Conservation (phyloP, 2,113 vertebrate species). For the Prinia subflava region DNA sequence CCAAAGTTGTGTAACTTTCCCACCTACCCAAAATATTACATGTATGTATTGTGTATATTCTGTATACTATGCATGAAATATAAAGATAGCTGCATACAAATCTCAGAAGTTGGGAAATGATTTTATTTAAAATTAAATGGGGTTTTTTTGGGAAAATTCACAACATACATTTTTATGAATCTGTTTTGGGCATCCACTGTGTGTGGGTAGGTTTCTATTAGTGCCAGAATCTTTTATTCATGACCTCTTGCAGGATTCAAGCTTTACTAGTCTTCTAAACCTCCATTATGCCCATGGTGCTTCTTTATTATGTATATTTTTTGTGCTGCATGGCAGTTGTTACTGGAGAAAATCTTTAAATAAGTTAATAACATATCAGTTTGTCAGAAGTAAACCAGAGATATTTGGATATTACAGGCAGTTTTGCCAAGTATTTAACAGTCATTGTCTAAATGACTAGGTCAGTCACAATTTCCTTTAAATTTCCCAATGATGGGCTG, state of each 20-base stretch:
- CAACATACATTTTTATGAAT: neutral
- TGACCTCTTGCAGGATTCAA: neutral
- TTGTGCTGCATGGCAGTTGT: neutral
- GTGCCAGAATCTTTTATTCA: conserved; percentile 4
- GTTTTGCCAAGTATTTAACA: neutral
- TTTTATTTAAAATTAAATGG: neutral
- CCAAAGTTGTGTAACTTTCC: neutral
- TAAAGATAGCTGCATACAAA: neutral
- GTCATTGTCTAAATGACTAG: neutral
- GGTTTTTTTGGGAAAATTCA: conserved; percentile 1
- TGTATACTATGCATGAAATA: neutral
- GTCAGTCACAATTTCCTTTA: neutral
- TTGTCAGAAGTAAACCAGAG: neutral
- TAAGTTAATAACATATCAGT: neutral
- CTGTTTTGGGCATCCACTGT: conserved; percentile 4
- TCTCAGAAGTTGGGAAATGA: neutral
- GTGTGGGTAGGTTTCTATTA: neutral
- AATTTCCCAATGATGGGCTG: neutral
- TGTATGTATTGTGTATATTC: neutral
- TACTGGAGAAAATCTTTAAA: neutral
- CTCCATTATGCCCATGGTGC: neutral
- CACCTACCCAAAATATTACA: neutral
- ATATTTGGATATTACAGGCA: neutral
- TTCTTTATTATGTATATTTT: neutral
- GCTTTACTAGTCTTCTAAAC: neutral